Percentiles rank a stretch among this genome's conserved stretches.
These are phyloP conservation scores for Euwallacea fornicatus DNA, from an alignment of 1,140 invertebrate species.

Conservation along the genomic window DNA sequence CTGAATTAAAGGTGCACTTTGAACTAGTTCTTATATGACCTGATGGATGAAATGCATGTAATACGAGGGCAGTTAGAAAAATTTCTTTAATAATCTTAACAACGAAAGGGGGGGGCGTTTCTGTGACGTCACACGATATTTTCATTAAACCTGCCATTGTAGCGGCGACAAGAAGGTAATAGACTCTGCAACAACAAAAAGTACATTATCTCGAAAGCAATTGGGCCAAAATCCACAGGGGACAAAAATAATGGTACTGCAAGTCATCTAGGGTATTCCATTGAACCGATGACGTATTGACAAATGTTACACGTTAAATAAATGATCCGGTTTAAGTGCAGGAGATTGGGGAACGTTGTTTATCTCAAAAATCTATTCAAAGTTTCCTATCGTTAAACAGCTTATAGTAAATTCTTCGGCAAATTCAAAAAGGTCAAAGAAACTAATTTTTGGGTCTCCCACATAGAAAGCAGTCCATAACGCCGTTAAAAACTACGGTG, in stretches of 20 bases:
- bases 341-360: neutral
- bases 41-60: neutral
- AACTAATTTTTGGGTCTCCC: neutral
- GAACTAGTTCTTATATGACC: constrained; percentile 22
- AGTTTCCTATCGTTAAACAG: neutral
- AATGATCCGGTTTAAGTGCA: constrained; percentile 22
- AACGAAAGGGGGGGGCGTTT: neutral
- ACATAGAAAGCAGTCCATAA: constrained; percentile 7
- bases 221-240: constrained; percentile 20
- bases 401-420: too few relatives aligned
- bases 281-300: constrained; percentile 24
- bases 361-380: neutral
- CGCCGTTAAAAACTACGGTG: constrained; percentile 15
- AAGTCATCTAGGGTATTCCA: constrained; percentile 21
- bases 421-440: too few relatives aligned
- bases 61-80: neutral
- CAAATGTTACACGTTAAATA: constrained; percentile 25
- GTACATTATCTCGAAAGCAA: constrained; percentile 18
- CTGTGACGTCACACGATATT: constrained; percentile 1
- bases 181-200: constrained; percentile 15
- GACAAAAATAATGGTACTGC: constrained; percentile 26
- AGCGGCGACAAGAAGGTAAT: constrained; percentile 15
- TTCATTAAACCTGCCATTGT: constrained; percentile 11
- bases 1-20: constrained; percentile 4
- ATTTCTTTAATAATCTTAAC: too few relatives aligned